Percentiles rank a stretch among this genome's conserved stretches.
phyloP scores from a whole-genome alignment of 1,140 invertebrate genomes.

The Daktulosphaira vitifoliae region DNA sequence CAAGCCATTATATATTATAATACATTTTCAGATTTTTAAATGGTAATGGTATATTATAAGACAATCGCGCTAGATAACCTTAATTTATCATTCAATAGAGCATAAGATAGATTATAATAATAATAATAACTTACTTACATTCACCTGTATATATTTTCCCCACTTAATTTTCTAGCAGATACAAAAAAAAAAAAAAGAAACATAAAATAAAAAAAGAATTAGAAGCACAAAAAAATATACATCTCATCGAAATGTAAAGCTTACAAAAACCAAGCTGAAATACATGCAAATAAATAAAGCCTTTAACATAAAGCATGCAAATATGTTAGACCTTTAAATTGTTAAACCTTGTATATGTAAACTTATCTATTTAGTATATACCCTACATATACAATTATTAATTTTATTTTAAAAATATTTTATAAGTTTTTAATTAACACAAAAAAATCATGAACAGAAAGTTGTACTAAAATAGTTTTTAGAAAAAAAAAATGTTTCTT shows the following conservation, averaged over 20 bases:
- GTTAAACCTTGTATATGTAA: too few relatives aligned
- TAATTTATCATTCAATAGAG: conserved; percentile 24
- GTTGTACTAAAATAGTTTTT: too few relatives aligned
- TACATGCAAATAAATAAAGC: conserved; percentile 26
- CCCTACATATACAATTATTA: too few relatives aligned
- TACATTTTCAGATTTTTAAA: conserved; percentile 25
- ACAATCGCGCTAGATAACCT: conserved; percentile 32
- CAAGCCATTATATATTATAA: conserved; percentile 25
- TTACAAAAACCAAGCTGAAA: conserved; percentile 22
- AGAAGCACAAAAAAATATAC: not conserved
- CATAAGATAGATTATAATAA: conserved; percentile 17
- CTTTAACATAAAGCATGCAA: conserved; percentile 24
- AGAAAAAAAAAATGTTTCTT: too few relatives aligned
- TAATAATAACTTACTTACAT: conserved; percentile 26
- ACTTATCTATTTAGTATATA: too few relatives aligned
- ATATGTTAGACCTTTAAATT: too few relatives aligned
- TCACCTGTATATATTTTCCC: conserved; percentile 20
- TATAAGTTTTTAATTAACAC: too few relatives aligned
- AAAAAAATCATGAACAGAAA: too few relatives aligned
- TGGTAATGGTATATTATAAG: not conserved
- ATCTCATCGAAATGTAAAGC: too few relatives aligned
- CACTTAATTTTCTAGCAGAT: too few relatives aligned
- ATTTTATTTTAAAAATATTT: too few relatives aligned
- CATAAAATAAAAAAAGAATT: conserved; percentile 14
- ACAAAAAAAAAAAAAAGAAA: conserved; percentile 27